A percentile compares a stretch with the other conserved stretches of the same genome.
Evolutionary conservation across 2,888 invertebrate genomes (phyloP).

Genomic region (Geophilus truncorum): DNA sequence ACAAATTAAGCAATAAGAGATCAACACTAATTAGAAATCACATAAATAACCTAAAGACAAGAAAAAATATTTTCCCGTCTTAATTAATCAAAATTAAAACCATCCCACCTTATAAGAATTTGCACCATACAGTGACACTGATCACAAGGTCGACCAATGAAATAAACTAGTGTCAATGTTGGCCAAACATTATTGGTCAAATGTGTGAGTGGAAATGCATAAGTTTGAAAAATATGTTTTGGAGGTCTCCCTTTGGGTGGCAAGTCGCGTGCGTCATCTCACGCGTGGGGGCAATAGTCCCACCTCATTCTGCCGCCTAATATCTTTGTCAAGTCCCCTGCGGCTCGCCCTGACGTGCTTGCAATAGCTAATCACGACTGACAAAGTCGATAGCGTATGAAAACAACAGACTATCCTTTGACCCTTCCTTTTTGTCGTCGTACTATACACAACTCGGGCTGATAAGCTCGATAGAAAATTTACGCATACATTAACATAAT

Average conservation of each 20-base stretch:
- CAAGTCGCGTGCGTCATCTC: neutral
- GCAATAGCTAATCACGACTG: slow-evolving; percentile 4
- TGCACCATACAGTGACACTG: neutral
- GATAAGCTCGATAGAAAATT: slow-evolving; percentile 18
- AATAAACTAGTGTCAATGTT: neutral
- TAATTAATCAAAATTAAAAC: neutral
- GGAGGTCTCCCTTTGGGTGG: slow-evolving; percentile 11
- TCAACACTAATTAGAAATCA: no score
- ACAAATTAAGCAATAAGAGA: neutral
- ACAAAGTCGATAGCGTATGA: slow-evolving; percentile 21
- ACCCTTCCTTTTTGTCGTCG: slow-evolving; percentile 5
- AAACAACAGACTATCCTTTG: slow-evolving; percentile 6
- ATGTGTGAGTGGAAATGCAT: neutral
- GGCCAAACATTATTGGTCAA: neutral
- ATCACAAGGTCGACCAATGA: neutral
- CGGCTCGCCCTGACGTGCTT: slow-evolving; percentile 7
- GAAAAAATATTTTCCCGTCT: neutral
- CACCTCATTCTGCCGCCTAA: slow-evolving; percentile 18
- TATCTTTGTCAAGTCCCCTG: slow-evolving; percentile 3
- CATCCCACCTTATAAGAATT: neutral
- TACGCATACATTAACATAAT: slow-evolving; percentile 6
- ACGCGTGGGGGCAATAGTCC: neutral
- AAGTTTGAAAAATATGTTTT: slow-evolving; percentile 31
- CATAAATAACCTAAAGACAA: no score
- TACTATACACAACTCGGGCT: neutral